Evolutionary conservation across 2,797 vertebrate genomes (phyloP).

Genomic region (Simalia tracyae): DNA sequence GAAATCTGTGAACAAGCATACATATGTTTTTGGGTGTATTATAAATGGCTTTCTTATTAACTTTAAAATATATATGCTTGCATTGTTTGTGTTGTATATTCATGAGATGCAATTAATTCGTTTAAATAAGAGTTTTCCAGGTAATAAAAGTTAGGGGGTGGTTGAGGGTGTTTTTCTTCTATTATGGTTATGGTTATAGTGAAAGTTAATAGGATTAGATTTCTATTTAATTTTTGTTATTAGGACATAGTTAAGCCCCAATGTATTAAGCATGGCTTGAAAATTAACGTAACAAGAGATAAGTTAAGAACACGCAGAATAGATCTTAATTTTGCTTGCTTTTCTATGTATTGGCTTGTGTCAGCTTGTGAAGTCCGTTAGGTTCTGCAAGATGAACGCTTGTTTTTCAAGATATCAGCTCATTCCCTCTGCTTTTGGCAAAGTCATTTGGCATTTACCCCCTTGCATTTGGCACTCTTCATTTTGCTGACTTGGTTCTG

Average conservation of each 20-base stretch:
- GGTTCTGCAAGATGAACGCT: neutral
- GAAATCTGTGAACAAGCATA: neutral
- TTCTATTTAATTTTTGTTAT: neutral
- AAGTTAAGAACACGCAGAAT: neutral
- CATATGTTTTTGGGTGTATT: neutral
- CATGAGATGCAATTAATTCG: neutral
- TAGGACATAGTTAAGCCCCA: neutral
- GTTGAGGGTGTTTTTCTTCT: neutral
- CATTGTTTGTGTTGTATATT: neutral
- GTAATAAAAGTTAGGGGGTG: neutral
- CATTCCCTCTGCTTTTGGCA: neutral
- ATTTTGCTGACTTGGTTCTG: constrained; percentile 15
- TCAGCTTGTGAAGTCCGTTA: neutral
- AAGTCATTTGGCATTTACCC: neutral
- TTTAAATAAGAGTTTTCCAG: neutral
- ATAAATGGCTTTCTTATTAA: neutral
- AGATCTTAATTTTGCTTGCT: neutral
- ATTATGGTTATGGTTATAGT: neutral
- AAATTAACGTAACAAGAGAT: neutral
- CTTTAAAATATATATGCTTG: neutral
- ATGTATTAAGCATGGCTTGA: neutral
- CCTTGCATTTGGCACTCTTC: neutral
- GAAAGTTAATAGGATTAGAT: neutral
- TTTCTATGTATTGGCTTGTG: neutral
- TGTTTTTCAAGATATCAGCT: neutral